A percentile compares a stretch with the other conserved stretches of the same genome.
These are phyloP conservation scores for Parazoanthus darwini DNA, from an alignment of 92 coral and sea anemone genomes.

Conservation along the genomic window DNA sequence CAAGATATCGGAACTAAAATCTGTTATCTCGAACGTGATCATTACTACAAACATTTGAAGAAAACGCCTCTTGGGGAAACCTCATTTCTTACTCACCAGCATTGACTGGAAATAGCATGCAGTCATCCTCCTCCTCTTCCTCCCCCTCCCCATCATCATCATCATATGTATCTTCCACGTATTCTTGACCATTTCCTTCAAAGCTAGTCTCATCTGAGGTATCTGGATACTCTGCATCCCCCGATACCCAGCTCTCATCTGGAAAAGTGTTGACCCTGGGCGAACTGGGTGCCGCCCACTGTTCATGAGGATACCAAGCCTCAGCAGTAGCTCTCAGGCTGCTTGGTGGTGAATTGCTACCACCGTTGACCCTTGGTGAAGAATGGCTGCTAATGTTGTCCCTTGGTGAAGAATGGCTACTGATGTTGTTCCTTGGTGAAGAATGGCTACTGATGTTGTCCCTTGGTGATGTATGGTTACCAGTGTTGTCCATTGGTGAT, in stretches of 20 bases:
- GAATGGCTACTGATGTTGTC: too few relatives aligned
- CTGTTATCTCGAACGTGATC: background rate
- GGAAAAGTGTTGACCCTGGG: background rate
- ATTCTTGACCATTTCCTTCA: background rate
- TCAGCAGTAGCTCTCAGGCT: slow-evolving; percentile 25
- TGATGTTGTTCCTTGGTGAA: too few relatives aligned
- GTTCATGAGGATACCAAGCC: slow-evolving; percentile 26
- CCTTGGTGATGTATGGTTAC: too few relatives aligned
- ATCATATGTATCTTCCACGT: background rate
- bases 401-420: too few relatives aligned
- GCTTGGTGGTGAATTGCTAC: background rate
- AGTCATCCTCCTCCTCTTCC: background rate
- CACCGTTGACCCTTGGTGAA: background rate
- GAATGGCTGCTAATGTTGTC: too few relatives aligned
- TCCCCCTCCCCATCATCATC: background rate
- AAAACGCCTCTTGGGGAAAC: background rate
- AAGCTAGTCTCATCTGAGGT: background rate
- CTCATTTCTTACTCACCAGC: slow-evolving; percentile 7
- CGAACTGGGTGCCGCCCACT: background rate
- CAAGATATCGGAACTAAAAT: too few relatives aligned
- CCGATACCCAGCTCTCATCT: slow-evolving; percentile 24
- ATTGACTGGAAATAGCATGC: slow-evolving; percentile 22
- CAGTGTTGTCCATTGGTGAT: too few relatives aligned
- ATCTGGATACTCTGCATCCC: background rate
- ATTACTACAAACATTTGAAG: too few relatives aligned